Conservation (phyloP, 2,113 vertebrate genomes). For the Megaceryle maxima region DNA sequence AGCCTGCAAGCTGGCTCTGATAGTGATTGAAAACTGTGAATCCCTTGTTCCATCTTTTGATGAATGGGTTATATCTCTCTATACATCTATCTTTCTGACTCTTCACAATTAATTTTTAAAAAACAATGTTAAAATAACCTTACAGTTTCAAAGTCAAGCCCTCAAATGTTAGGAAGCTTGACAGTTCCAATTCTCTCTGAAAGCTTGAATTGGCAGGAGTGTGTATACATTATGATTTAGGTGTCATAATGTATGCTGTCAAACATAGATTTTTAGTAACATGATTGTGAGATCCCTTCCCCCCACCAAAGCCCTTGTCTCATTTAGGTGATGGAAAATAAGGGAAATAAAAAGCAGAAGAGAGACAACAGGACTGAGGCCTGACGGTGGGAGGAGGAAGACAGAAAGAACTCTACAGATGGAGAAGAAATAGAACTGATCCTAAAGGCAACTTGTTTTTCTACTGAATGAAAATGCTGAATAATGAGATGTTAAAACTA, state of each 20-base stretch:
- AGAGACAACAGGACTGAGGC: background rate
- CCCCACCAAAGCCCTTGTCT: background rate
- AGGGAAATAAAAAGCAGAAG: background rate
- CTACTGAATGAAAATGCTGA: background rate
- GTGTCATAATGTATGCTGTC: background rate
- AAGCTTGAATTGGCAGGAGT: background rate
- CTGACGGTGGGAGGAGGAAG: background rate
- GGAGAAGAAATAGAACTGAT: background rate
- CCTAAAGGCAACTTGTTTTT: background rate
- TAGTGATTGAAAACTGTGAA: background rate
- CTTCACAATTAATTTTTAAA: background rate
- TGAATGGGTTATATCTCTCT: background rate
- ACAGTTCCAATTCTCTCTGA: background rate
- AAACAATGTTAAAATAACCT: background rate
- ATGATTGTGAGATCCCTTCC: rapidly evolving
- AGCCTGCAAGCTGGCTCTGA: background rate
- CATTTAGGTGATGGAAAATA: background rate
- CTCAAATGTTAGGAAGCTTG: background rate
- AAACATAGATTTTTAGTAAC: background rate
- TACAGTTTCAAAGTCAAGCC: background rate
- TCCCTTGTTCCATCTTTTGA: background rate
- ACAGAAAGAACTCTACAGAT: background rate
- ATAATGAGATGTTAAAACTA: background rate
- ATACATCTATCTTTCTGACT: background rate
- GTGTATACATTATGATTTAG: background rate